Evolutionary conservation across 1,140 invertebrate genomes (phyloP).

Genomic region (Drosophila nasuta): DNA sequence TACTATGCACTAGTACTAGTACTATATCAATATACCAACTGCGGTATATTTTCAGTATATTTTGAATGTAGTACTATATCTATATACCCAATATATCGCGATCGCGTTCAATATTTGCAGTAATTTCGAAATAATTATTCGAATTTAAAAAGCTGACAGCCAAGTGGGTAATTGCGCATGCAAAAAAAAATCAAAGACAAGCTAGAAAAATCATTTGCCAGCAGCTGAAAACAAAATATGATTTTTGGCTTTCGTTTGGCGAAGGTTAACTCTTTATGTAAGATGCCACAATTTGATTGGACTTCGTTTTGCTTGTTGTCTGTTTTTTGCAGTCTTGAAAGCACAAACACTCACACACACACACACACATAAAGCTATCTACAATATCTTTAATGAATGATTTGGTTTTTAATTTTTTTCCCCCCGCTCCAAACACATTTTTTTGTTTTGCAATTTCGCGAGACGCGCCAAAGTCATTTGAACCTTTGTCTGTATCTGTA

Average conservation of each 20-base stretch:
- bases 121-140: conserved; percentile 21
- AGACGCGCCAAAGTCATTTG: conserved; percentile 59
- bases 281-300: conserved; percentile 79
- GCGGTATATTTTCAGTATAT: no score
- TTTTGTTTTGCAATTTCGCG: conserved; percentile 52
- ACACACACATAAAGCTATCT: conserved; percentile 32
- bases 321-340: conserved; percentile 45
- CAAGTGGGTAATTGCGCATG: conserved; percentile 64
- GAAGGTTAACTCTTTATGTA: conserved; percentile 79
- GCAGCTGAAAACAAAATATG: conserved; percentile 35
- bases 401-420: conserved; percentile 64
- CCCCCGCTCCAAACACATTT: conserved; percentile 12
- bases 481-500: conserved; percentile 68
- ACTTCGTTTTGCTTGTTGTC: conserved; percentile 37
- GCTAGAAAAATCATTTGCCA: conserved; percentile 12
- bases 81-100: no score
- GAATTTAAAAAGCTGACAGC: conserved; percentile 26
- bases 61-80: no score
- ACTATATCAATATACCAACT: no score
- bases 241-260: conserved; percentile 50
- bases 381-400: conserved; percentile 76
- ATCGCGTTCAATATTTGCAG: neutral
- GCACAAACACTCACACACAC: conserved; percentile 34
- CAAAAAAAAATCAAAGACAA: conserved; percentile 12
- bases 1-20: no score